Evolutionary conservation across 2,113 vertebrate species (phyloP).

Genomic region (Ciconia stormi): DNA sequence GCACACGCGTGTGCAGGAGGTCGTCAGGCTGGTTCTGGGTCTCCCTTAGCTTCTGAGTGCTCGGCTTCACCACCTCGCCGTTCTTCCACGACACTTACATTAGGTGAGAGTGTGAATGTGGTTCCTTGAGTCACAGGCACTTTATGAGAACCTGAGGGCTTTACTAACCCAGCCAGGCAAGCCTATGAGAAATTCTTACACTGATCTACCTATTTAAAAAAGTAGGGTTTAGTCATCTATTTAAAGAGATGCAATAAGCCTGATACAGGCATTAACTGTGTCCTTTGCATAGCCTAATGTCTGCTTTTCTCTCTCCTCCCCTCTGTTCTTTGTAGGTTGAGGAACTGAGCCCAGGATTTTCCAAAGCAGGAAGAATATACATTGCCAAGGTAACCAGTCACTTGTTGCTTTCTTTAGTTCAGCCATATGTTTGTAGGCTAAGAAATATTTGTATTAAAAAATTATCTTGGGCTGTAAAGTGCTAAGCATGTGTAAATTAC

Average conservation of each 20-base stretch:
- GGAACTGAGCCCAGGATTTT: conserved; percentile 87
- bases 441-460: not conserved
- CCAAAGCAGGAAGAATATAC: conserved; percentile 86
- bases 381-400: conserved; percentile 84
- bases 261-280: not conserved
- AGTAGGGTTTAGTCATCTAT: not conserved
- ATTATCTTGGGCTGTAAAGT: not conserved
- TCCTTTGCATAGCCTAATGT: not conserved
- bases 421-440: not conserved
- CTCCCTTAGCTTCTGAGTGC: not conserved
- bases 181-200: rapidly evolving
- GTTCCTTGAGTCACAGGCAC: not conserved
- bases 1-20: rapidly evolving
- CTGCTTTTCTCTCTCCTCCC: not conserved
- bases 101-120: not conserved
- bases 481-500: not conserved
- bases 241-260: not conserved
- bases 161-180: not conserved
- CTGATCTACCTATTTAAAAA: not conserved
- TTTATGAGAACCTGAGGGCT: too few relatives aligned
- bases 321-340: conserved; percentile 75
- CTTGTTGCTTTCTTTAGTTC: not conserved
- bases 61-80: rapidly evolving
- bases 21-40: not conserved
- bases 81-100: rapidly evolving